Evolutionary conservation across 1,140 invertebrate genomes (phyloP).

Genomic region (Sminthurinus signatus): DNA sequence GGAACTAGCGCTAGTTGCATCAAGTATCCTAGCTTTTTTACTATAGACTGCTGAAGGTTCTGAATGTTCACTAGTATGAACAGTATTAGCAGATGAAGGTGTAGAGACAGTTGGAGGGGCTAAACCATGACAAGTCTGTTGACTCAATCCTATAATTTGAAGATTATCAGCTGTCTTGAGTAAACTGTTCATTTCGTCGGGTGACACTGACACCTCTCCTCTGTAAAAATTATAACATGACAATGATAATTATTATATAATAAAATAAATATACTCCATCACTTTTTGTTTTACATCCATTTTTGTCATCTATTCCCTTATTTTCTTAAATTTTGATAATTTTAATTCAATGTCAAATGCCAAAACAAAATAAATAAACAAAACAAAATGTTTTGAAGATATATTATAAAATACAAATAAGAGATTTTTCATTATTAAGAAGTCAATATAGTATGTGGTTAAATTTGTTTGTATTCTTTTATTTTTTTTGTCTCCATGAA

Average conservation of each 20-base stretch:
- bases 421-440: too few relatives aligned
- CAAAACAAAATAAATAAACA: background rate
- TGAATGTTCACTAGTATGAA: background rate
- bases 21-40: constrained; percentile 14
- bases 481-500: too few relatives aligned
- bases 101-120: background rate
- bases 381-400: too few relatives aligned
- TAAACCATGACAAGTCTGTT: constrained; percentile 63
- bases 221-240: constrained; percentile 45
- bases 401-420: too few relatives aligned
- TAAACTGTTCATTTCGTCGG: constrained; percentile 80
- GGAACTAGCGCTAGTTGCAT: constrained; percentile 7
- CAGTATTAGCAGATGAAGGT: background rate
- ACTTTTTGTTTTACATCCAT: too few relatives aligned
- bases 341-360: too few relatives aligned
- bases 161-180: constrained; percentile 88
- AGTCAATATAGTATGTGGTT: too few relatives aligned
- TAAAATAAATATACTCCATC: background rate
- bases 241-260: background rate
- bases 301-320: too few relatives aligned
- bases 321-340: too few relatives aligned
- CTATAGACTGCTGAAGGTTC: constrained; percentile 12
- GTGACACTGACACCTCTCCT: constrained; percentile 88
- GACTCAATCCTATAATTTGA: constrained; percentile 82
- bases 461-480: too few relatives aligned